Evolutionary conservation across 1,140 invertebrate genomes (phyloP), one percentile per base, ranked within the genome.

Genomic region (Meteorus sp.): DNA sequence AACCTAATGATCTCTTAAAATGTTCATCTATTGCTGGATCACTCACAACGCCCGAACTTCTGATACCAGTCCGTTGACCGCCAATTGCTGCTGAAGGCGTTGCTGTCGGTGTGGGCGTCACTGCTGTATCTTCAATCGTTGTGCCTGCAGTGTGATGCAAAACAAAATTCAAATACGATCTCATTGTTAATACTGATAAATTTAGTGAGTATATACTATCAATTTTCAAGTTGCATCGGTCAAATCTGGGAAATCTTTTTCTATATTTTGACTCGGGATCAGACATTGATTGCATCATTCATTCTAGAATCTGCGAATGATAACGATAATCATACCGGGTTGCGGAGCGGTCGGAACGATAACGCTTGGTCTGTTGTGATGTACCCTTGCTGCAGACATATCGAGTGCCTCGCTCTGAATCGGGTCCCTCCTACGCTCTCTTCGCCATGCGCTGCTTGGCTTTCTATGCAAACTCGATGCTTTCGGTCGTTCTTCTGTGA

Each of bases 1-100:
- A 66, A 37, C 94, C 94, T 53, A 97, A 81, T 4, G 94, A 97
- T 60, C 94, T 86, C 52, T 94, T 84, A 79, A 98, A 98, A 78
- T 98, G 95, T 73, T 97, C 95, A 75, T 98, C 94, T 71, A 98
- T 96, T 29, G 92, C 91, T 8, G 92, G 91, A 79, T 96, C 93
- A 72, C 88, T 80, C 4, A 76, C 74, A 41, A 76, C 77, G 60
- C 70, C 75, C 20, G 67, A 65, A 19, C 56, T 71, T 59, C 72
- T 70, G 25, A 79, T 71, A 55, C 74, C 76, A 39, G 74, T 79
- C 62, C 74, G 74, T 52, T 72, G 70, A 20, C 69, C 72, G 27
- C 68, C 64, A 41, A 71, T 70, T n/a, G 75, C 69, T 31, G 69
- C 69, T 53, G 76, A 76, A 47, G 75, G 69, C 50, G 75, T 78